A percentile compares a stretch with the other conserved stretches of the same genome.
These are phyloP conservation scores for Atherinosoma microstoma DNA, from an alignment of 2,797 vertebrate species.

Conservation along the genomic window DNA sequence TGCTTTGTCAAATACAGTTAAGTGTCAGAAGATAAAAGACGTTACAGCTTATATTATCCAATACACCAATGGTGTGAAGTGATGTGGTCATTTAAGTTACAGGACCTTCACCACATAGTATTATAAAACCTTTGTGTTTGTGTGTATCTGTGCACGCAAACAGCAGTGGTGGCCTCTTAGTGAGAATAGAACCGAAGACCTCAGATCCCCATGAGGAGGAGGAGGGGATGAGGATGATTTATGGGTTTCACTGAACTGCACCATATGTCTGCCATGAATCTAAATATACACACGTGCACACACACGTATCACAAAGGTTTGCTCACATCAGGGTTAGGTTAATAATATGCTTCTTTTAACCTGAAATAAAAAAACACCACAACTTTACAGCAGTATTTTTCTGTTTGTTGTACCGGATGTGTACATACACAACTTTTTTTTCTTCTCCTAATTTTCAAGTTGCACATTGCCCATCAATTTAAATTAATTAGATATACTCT, in stretches of 20 bases:
- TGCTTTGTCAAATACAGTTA: slow-evolving; percentile 1
- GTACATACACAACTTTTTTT: not conserved
- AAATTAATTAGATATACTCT: not conserved
- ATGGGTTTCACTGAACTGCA: slow-evolving; percentile 75
- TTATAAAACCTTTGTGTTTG: slow-evolving; percentile 22
- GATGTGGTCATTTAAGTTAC: slow-evolving; percentile 44
- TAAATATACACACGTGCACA: slow-evolving; percentile 28
- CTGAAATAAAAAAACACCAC: slow-evolving; percentile 22
- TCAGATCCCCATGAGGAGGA: slow-evolving; percentile 68
- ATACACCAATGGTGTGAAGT: slow-evolving; percentile 19
- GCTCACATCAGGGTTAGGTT: slow-evolving; percentile 63
- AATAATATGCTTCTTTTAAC: slow-evolving; percentile 48
- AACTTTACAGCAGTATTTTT: slow-evolving; percentile 7
- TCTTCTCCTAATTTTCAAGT: not conserved
- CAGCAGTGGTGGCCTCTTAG: slow-evolving; percentile 41
- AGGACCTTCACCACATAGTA: slow-evolving; percentile 27
- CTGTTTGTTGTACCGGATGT: slow-evolving; percentile 10
- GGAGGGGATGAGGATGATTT: slow-evolving; percentile 78
- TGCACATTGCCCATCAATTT: not conserved
- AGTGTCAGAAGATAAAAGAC: slow-evolving; percentile 3
- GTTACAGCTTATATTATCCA: slow-evolving; percentile 24
- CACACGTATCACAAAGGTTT: slow-evolving; percentile 39
- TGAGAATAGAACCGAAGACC: slow-evolving; percentile 68
- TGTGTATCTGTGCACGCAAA: slow-evolving; percentile 27
- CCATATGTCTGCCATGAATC: slow-evolving; percentile 70